Evolutionary conservation across 2,797 vertebrate species (phyloP), one percentile per base, ranked within the genome.

Genomic region (Euphonia xanthogaster): DNA sequence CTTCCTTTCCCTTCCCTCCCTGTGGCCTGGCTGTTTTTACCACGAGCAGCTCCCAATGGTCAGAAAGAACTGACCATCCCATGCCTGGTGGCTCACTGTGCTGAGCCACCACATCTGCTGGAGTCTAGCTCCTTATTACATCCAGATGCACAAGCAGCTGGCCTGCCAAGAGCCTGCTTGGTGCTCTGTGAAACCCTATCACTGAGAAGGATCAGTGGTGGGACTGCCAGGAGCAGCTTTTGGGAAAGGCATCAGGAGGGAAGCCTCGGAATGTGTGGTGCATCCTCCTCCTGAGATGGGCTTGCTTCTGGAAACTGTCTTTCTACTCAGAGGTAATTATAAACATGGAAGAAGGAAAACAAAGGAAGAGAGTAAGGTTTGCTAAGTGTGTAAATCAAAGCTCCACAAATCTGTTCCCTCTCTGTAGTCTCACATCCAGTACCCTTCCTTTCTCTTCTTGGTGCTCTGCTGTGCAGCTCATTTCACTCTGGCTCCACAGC

Each of bases 121-220:
- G 55, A 95, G 93, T 83, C 93, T 67, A 62, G 75, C 53, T 74
- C 80, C 88, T 95, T 86, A 96, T 97, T 95, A 74, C 70, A 95
- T 91, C 93, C 97, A 97, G 94, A 96, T 97, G 96, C 89, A 95
- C 74, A 95, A 95, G 94, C 89, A 95, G 28, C 47, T 28, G 45
- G 70, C 84, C 61, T 97, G 96, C 95, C 96, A 97, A 91, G 77
- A 86, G 23, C 68, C 63, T 14, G 37, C 80, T 85, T 84, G 61
- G 54, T 92, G 79, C 86, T 97, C 77, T 61, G 37, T 71, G 95
- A 96, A 97, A 93, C 65, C 54, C 86, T 93, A 60, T 92, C 94
- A 47, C 76, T 68, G 88, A 58, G 87, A 40, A 0, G 1, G 90
- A 90, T 97, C 88, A 93, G 73, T 22, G 65, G 75, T 0, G 5